Conservation (phyloP, 2,888 invertebrate genomes). For the Tyria jacobaeae region DNA sequence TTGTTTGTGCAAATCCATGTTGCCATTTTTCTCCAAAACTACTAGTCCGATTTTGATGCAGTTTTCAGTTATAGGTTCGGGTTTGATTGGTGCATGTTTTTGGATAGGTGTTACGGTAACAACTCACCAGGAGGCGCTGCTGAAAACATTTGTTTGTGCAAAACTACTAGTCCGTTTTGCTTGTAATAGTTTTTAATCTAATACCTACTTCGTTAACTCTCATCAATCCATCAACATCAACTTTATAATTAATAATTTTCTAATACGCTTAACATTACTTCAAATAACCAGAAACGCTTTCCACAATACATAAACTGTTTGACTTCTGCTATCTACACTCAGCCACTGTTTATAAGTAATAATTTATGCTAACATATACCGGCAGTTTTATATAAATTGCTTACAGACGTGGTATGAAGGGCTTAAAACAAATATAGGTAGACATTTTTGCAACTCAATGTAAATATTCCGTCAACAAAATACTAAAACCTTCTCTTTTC, state of each 20-base stretch:
- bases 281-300: background rate
- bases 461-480: background rate
- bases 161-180: too few relatives aligned
- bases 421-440: conserved; percentile 7
- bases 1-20: too few relatives aligned
- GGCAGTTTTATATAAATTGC: conserved; percentile 22
- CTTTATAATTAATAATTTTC: conserved; percentile 1
- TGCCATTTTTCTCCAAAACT: too few relatives aligned
- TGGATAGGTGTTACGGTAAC: too few relatives aligned
- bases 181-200: too few relatives aligned
- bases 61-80: too few relatives aligned
- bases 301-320: background rate
- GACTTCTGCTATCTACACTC: background rate
- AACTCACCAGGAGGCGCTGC: too few relatives aligned
- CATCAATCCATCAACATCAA: background rate
- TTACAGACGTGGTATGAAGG: conserved; percentile 18
- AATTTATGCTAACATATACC: conserved; percentile 24
- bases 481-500: background rate
- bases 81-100: too few relatives aligned
- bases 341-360: conserved; percentile 1
- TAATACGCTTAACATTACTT: background rate
- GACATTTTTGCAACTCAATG: background rate
- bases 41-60: too few relatives aligned
- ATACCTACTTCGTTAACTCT: too few relatives aligned
- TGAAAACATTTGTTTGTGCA: too few relatives aligned